These are phyloP conservation scores for Caenorhabditis parvicauda DNA, from an alignment of 2,888 invertebrate genomes.

Conservation along the genomic window DNA sequence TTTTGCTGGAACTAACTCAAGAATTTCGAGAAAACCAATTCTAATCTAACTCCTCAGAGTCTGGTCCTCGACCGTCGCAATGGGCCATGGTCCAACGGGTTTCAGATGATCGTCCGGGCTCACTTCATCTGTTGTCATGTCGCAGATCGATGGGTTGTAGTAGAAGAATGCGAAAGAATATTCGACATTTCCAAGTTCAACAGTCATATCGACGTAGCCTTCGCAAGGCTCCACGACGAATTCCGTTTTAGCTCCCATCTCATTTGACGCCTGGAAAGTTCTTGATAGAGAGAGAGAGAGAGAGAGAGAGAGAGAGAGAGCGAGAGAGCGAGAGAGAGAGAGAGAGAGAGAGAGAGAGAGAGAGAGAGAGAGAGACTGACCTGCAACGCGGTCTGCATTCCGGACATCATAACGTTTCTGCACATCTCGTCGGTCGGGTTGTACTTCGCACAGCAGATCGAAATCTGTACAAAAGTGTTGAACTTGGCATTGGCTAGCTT, in stretches of 20 bases:
- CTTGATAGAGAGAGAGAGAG: no score
- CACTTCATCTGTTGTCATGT: constrained; percentile 30
- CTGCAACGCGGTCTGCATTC: constrained; percentile 37
- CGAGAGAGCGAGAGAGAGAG: no score
- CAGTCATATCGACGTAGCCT: constrained; percentile 52
- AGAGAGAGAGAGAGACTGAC: no score
- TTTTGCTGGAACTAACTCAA: no score
- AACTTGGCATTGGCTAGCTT: constrained; percentile 30
- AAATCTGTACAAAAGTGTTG: constrained; percentile 48
- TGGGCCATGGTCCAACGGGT: no score
- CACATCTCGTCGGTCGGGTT: constrained; percentile 18
- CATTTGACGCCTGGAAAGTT: constrained; percentile 2
- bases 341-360: no score
- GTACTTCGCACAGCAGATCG: constrained; percentile 33
- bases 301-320: no score
- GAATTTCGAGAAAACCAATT: no score
- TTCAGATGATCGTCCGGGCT: no score
- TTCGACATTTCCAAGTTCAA: constrained; percentile 47
- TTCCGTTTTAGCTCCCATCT: constrained; percentile 30
- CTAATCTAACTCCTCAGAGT: no score
- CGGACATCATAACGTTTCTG: constrained; percentile 25
- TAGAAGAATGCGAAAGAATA: constrained; percentile 59
- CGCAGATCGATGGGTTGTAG: constrained; percentile 54
- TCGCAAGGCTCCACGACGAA: constrained; percentile 36
- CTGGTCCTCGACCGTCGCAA: no score